phyloP scores from a whole-genome alignment of 2,113 vertebrate species.

The Apus apus region DNA sequence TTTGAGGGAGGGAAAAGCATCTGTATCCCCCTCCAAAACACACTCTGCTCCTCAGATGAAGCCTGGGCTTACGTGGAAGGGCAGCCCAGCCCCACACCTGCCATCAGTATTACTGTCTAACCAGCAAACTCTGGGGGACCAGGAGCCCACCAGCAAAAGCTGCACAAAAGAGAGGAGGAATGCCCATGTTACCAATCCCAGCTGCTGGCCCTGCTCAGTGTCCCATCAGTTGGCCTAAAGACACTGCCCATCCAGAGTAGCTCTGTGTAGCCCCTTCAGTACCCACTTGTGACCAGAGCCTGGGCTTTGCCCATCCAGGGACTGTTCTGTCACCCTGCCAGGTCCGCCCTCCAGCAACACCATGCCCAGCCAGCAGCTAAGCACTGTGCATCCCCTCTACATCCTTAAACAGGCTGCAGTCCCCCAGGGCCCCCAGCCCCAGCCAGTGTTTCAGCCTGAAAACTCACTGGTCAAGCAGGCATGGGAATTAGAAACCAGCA shows the following conservation, averaged over 20 bases:
- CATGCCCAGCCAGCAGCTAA: not conserved
- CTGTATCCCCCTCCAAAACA: not conserved
- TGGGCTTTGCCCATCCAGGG: not conserved
- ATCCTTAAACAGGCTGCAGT: not conserved
- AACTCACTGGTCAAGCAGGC: not conserved
- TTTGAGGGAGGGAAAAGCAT: not conserved
- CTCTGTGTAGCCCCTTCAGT: not conserved
- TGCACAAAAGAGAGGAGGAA: not conserved
- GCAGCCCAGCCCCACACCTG: not conserved
- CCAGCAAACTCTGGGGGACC: not conserved
- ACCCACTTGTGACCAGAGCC: not conserved
- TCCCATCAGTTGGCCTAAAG: not conserved
- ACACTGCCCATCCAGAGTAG: fast-evolving
- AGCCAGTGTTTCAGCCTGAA: not conserved
- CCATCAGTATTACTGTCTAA: fast-evolving
- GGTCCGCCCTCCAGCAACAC: not conserved
- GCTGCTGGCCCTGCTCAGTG: not conserved
- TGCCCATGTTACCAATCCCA: not conserved
- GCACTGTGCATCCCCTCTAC: fast-evolving
- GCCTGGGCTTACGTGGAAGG: not conserved
- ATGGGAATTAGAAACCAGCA: not conserved
- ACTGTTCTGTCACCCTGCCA: not conserved
- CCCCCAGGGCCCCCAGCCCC: fast-evolving
- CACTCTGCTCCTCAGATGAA: not conserved
- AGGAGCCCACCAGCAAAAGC: not conserved